Percentiles rank a stretch among this genome's conserved stretches.
Conservation (phyloP, 2,888 invertebrate species). For the Megastigmus dorsalis region DNA sequence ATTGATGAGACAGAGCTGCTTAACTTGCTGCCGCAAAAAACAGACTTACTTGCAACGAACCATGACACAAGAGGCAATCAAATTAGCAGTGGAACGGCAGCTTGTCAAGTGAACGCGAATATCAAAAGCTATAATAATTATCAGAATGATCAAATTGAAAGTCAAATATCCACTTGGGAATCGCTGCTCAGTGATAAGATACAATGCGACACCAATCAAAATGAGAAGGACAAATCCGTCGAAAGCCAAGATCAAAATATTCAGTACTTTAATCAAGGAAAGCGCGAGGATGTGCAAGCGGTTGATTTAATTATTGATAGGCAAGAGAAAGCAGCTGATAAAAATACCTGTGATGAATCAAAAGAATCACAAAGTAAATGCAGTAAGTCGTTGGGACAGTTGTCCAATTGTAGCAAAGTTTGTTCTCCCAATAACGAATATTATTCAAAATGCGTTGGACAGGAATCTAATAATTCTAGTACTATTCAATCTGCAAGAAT, state of each 20-base stretch:
- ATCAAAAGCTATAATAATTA: conserved; percentile 24
- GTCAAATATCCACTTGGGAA: conserved; percentile 37
- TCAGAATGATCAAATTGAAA: conserved; percentile 36
- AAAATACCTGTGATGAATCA: conserved; percentile 24
- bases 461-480: conserved; percentile 47
- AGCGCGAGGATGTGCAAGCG: conserved; percentile 11
- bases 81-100: background rate
- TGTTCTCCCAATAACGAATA: conserved; percentile 3
- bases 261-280: conserved; percentile 9
- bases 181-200: conserved; percentile 17
- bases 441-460: background rate
- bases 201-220: conserved; percentile 39
- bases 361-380: conserved; percentile 17
- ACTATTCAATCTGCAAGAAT: conserved; percentile 58
- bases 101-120: conserved; percentile 16
- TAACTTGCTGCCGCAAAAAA: background rate
- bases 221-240: background rate
- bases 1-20: background rate
- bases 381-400: background rate
- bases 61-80: background rate
- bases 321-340: conserved; percentile 4
- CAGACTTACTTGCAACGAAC: background rate
- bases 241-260: conserved; percentile 13
- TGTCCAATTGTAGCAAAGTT: conserved; percentile 28
- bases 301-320: conserved; percentile 5